Conservation (phyloP, 2,113 vertebrate species). For the Saguinus midas region DNA sequence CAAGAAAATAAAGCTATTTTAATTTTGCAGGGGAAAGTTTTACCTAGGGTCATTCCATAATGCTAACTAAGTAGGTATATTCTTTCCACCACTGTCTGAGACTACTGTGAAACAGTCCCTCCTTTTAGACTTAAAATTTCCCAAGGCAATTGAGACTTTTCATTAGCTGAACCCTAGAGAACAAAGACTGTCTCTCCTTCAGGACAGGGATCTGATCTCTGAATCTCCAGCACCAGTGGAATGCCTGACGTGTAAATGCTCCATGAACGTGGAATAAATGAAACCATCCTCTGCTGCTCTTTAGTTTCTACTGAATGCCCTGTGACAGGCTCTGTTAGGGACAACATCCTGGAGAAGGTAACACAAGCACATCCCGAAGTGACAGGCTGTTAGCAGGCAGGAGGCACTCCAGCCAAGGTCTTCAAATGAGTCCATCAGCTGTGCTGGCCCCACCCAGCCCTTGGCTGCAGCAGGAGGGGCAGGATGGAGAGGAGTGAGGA, state of each 20-base stretch:
- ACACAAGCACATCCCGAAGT: background rate
- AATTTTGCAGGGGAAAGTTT: background rate
- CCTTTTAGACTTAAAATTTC: background rate
- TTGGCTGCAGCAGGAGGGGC: background rate
- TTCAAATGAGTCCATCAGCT: background rate
- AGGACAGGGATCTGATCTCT: background rate
- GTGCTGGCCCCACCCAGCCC: background rate
- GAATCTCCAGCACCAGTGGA: background rate
- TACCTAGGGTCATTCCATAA: no score
- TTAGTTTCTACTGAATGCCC: no score
- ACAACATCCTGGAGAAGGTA: rapidly evolving
- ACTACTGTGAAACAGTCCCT: background rate
- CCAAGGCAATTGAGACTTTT: background rate
- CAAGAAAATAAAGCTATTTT: background rate
- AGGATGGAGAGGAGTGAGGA: no score
- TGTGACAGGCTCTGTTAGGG: background rate
- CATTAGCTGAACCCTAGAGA: background rate
- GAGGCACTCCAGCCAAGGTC: background rate
- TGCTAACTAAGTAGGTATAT: background rate
- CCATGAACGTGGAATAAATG: background rate
- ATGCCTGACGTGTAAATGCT: background rate
- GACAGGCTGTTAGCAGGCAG: background rate
- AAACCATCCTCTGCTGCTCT: rapidly evolving
- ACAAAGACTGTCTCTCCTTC: background rate
- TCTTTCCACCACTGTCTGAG: no score